A percentile compares a stretch with the other conserved stretches of the same genome.
Evolutionary conservation across 2,113 vertebrate genomes (phyloP).

Genomic region (Origma solitaria): DNA sequence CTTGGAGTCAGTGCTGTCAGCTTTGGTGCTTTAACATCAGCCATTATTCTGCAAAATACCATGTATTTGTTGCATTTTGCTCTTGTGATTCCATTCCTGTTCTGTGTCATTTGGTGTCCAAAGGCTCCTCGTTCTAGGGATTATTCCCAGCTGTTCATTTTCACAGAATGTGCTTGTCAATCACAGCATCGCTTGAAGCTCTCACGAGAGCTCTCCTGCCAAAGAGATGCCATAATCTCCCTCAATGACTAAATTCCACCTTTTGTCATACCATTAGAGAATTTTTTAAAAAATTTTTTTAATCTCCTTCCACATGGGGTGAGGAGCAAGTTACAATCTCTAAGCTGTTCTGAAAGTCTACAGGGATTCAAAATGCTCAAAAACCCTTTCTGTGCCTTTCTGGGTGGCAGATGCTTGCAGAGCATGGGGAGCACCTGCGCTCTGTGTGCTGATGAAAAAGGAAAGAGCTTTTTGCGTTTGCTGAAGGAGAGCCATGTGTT

Average conservation of each 20-base stretch:
- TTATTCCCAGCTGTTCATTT: not conserved
- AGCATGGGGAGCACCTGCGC: not conserved
- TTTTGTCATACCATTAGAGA: not conserved
- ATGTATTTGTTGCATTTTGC: not conserved
- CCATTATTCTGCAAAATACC: not conserved
- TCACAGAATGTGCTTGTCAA: not conserved
- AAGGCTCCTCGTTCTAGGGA: not conserved
- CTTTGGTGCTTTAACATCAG: not conserved
- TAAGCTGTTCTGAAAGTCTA: not conserved
- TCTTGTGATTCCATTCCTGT: not conserved
- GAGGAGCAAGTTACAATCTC: not conserved
- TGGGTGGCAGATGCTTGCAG: not conserved
- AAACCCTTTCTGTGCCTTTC: not conserved
- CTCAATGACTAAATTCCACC: not conserved
- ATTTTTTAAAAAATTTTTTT: not conserved
- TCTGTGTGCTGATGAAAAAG: not conserved
- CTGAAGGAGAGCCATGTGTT: not conserved
- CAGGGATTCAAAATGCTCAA: not conserved
- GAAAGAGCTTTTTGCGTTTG: not conserved
- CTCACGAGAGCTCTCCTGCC: not conserved
- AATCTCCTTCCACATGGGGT: not conserved
- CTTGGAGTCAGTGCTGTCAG: rapidly evolving
- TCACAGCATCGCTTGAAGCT: rapidly evolving
- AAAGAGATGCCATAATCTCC: not conserved
- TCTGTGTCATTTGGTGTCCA: not conserved